phyloP scores from a whole-genome alignment of 1,140 invertebrate species.

The Acyrthosiphon pisum region DNA sequence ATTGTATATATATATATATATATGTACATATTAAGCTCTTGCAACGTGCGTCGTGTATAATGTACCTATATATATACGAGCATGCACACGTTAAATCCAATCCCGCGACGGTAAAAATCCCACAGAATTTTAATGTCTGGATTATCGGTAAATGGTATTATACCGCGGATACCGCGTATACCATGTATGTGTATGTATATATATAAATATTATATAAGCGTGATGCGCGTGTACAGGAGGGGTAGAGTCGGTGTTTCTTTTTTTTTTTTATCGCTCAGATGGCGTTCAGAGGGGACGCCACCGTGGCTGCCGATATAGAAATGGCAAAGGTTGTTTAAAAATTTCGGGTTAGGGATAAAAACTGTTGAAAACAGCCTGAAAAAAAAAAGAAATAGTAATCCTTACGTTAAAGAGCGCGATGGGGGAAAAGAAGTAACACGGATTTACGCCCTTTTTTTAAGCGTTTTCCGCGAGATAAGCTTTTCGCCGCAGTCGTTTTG shows the following conservation, averaged over 20 bases:
- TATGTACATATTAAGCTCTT: not conserved
- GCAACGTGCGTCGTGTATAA: not conserved
- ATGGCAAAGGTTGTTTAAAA: slow-evolving; percentile 54
- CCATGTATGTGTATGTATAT: not conserved
- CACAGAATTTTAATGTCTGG: slow-evolving; percentile 33
- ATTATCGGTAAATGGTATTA: slow-evolving; percentile 51
- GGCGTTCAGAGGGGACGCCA: not conserved
- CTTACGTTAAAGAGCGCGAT: slow-evolving; percentile 39
- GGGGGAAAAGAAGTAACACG: slow-evolving; percentile 25
- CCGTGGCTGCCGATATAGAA: not conserved
- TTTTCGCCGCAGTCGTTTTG: slow-evolving; percentile 9
- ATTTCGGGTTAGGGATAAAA: slow-evolving; percentile 32
- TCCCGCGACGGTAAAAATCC: slow-evolving; percentile 37
- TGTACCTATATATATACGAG: not conserved
- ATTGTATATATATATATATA: not conserved
- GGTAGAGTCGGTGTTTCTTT: not conserved
- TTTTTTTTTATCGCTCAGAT: slow-evolving; percentile 22
- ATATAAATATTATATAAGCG: not conserved
- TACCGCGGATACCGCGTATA: not conserved
- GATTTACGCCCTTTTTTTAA: slow-evolving; percentile 54
- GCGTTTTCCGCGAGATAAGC: slow-evolving; percentile 50
- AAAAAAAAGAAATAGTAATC: slow-evolving; percentile 44
- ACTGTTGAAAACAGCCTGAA: slow-evolving; percentile 24
- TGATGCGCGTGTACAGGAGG: not conserved
- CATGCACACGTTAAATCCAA: slow-evolving; percentile 31